Conservation (phyloP, 2,888 invertebrate genomes). For the Conus canariensis region DNA sequence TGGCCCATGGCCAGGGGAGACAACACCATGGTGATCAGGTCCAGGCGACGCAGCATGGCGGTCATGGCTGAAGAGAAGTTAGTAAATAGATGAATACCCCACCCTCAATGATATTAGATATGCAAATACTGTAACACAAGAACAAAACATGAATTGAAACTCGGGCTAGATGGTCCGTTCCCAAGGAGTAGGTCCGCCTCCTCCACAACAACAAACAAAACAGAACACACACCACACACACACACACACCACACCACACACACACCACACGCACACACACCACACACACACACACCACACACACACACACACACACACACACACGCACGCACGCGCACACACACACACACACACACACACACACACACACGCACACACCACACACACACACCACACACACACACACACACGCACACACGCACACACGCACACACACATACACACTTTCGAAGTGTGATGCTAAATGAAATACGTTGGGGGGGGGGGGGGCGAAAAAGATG, state of each 20-base stretch:
- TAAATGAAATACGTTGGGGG: no score
- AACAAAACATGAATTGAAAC: not conserved
- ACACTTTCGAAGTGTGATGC: not conserved
- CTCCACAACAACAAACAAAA: no score
- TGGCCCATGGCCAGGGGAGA: conserved; percentile 80
- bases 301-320: conserved; percentile 24
- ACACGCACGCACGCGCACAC: conserved; percentile 8
- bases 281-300: conserved; percentile 73
- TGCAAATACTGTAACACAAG: not conserved
- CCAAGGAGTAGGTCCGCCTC: no score
- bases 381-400: not conserved
- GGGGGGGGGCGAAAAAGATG: no score
- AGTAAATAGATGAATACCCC: not conserved
- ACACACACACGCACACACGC: not conserved
- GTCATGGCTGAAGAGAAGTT: conserved; percentile 78
- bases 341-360: conserved; percentile 17
- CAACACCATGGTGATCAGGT: conserved; percentile 79
- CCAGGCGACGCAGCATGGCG: conserved; percentile 80
- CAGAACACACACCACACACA: no score
- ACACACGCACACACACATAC: not conserved
- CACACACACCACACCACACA: conserved; percentile 74
- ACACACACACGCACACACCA: not conserved
- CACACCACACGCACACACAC: not conserved
- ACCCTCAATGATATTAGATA: no score
- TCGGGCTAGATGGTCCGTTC: no score